Conservation (phyloP, 2,888 invertebrate species). For the Eupeodes latifasciatus region DNA sequence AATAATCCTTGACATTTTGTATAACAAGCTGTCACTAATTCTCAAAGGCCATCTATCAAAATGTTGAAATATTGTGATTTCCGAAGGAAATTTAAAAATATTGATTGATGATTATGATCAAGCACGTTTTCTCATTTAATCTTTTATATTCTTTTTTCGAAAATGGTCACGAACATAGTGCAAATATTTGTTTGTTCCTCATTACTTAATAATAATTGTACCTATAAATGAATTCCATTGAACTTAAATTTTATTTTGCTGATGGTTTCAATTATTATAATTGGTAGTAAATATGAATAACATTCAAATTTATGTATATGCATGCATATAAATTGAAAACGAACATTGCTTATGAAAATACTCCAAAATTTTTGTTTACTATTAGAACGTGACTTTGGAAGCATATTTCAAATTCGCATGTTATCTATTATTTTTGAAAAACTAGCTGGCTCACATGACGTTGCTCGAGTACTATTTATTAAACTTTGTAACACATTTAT, state of each 20-base stretch:
- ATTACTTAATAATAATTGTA: background rate
- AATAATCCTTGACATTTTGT: too few species aligned
- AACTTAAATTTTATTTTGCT: constrained; percentile 22
- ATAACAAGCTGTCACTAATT: too few species aligned
- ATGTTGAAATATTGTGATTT: too few species aligned
- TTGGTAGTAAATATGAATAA: constrained; percentile 24
- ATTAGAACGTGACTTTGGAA: constrained; percentile 16
- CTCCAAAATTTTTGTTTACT: background rate
- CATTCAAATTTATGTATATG: background rate
- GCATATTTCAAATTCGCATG: background rate
- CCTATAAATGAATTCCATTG: constrained; percentile 14
- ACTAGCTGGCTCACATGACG: too few species aligned
- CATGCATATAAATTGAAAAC: background rate
- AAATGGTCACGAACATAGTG: constrained; percentile 56
- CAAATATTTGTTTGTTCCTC: constrained; percentile 23
- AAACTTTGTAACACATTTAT: too few species aligned
- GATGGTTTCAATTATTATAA: constrained; percentile 9
- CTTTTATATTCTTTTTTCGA: constrained; percentile 30
- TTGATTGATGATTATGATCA: background rate
- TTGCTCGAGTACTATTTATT: too few species aligned
- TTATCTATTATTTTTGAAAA: background rate
- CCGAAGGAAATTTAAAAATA: background rate
- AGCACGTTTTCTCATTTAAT: background rate
- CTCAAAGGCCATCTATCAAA: too few species aligned
- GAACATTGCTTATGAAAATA: constrained; percentile 23